A percentile compares a stretch with the other conserved stretches of the same genome.
These are phyloP conservation scores for Glaucidium brasilianum DNA, from an alignment of 2,113 vertebrate genomes.

Conservation along the genomic window DNA sequence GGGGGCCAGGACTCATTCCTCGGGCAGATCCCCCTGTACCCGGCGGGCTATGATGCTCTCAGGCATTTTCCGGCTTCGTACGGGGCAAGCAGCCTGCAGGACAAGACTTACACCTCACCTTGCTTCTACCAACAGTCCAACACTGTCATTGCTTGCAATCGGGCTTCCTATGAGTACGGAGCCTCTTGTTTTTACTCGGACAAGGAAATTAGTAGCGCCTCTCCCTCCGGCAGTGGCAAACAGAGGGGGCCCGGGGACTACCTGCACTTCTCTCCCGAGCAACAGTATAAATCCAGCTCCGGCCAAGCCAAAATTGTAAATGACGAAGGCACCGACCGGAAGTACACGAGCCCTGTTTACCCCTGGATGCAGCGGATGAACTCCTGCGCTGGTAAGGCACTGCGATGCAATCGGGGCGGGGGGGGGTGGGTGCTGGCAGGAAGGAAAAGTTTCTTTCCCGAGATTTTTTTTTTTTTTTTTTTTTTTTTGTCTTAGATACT, in stretches of 20 bases:
- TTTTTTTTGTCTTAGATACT: background rate
- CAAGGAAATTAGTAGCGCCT: constrained; percentile 78
- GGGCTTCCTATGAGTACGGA: constrained; percentile 83
- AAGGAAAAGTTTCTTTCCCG: background rate
- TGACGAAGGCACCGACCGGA: constrained; percentile 82
- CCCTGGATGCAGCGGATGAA: constrained; percentile 88
- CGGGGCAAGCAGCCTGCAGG: constrained; percentile 79
- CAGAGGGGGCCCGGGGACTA: constrained; percentile 79
- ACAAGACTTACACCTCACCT: constrained; percentile 81
- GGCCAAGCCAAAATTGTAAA: constrained; percentile 76
- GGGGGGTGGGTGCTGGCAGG: background rate
- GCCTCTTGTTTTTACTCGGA: constrained; percentile 83
- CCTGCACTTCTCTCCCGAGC: constrained; percentile 78
- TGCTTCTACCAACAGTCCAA: constrained; percentile 84
- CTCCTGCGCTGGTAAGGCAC: constrained; percentile 79
- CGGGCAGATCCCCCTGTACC: constrained; percentile 78
- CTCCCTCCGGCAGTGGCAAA: constrained; percentile 75
- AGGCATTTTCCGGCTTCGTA: constrained; percentile 84
- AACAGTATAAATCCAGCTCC: constrained; percentile 76
- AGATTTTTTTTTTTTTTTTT: background rate
- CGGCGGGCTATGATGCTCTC: constrained; percentile 80
- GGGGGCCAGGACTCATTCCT: constrained; percentile 80
- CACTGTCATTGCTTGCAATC: constrained; percentile 80
- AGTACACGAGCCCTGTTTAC: constrained; percentile 82
- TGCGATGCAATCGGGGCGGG: background rate